A percentile compares a stretch with the other conserved stretches of the same genome.
phyloP scores from a whole-genome alignment of 2,888 invertebrate species.

The Pyrochroa serraticornis region DNA sequence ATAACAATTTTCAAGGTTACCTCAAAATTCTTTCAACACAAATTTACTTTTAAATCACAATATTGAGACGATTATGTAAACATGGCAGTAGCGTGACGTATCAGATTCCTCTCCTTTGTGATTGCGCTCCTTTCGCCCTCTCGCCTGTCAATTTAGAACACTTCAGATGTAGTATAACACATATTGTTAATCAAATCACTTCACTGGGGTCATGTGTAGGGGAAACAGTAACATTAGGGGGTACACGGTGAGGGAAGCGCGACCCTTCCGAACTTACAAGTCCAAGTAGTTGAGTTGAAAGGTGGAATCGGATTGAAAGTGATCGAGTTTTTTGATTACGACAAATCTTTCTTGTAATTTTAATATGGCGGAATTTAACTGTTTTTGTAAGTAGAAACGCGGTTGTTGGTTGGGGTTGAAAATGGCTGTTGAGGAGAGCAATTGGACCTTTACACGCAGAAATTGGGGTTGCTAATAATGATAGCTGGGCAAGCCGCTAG shows the following conservation, averaged over 20 bases:
- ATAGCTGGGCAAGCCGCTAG: constrained; percentile 32
- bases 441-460: background rate
- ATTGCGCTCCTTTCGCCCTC: background rate
- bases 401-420: background rate
- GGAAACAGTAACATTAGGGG: constrained; percentile 49
- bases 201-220: constrained; percentile 48
- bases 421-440: background rate
- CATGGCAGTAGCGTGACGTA: background rate
- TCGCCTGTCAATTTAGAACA: constrained; percentile 30
- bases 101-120: background rate
- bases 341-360: too few species aligned
- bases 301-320: constrained; percentile 1
- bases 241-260: constrained; percentile 39
- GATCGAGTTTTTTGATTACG: too few species aligned
- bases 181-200: constrained; percentile 55
- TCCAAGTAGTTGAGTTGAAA: constrained; percentile 2
- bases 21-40: background rate
- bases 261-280: constrained; percentile 15
- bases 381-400: too few species aligned
- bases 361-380: too few species aligned
- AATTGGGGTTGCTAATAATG: constrained; percentile 27
- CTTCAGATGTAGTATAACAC: constrained; percentile 46
- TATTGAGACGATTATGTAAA: constrained; percentile 2
- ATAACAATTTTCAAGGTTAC: constrained; percentile 1
- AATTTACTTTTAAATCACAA: background rate